phyloP scores from a whole-genome alignment of 2,113 vertebrate genomes.

The Crypturellus undulatus region DNA sequence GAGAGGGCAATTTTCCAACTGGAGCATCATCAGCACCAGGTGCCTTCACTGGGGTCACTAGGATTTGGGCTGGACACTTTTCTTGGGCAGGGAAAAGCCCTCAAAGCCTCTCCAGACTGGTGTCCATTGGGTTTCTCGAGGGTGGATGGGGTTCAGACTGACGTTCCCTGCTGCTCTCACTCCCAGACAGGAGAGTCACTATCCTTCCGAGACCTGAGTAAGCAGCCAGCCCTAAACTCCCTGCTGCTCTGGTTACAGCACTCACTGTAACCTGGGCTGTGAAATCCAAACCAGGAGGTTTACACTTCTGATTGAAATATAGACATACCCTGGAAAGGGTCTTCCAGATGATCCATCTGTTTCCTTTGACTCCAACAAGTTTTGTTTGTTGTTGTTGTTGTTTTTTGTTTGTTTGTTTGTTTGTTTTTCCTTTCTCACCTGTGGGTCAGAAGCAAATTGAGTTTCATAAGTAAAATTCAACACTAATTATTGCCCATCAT shows the following conservation, averaged over 20 bases:
- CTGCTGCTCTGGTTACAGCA: not conserved
- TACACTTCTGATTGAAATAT: not conserved
- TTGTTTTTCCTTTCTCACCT: not conserved
- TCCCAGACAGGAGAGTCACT: not conserved
- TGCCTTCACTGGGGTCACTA: not conserved
- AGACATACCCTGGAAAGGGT: not conserved
- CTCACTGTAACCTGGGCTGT: not conserved
- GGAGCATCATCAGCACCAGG: accelerated
- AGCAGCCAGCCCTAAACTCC: not conserved
- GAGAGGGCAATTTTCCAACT: accelerated
- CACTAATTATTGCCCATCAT: not conserved
- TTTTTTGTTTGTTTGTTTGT: not conserved
- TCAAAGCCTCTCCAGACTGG: accelerated
- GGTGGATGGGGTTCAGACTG: not conserved
- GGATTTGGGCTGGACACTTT: not conserved
- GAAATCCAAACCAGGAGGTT: not conserved
- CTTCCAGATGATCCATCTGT: not conserved
- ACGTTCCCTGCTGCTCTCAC: not conserved
- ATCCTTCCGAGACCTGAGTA: not conserved
- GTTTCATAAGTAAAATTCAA: not conserved
- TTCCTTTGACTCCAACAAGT: not conserved
- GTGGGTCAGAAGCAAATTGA: not conserved
- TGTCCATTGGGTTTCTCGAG: not conserved
- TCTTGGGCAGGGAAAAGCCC: not conserved
- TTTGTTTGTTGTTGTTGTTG: not conserved